phyloP scores from a whole-genome alignment of 1,140 invertebrate species.

The Drepana arcuata region DNA sequence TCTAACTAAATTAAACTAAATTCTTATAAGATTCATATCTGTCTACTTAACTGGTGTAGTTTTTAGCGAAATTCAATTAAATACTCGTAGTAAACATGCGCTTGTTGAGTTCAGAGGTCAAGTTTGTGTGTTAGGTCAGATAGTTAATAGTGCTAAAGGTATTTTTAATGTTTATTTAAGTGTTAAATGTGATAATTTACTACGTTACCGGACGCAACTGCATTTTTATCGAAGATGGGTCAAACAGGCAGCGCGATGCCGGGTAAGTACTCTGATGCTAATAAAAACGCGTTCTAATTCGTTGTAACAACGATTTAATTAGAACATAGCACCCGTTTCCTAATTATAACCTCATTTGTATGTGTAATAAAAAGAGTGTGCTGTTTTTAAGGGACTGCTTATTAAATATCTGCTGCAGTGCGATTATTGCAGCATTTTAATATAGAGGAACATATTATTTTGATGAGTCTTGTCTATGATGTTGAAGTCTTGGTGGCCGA shows the following conservation, averaged over 20 bases:
- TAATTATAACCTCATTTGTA: slow-evolving; percentile 18
- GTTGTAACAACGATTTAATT: slow-evolving; percentile 16
- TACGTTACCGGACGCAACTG: slow-evolving; percentile 13
- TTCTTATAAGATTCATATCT: too few species aligned
- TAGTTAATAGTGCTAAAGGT: too few species aligned
- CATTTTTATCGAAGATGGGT: slow-evolving; percentile 34
- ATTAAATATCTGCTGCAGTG: too few species aligned
- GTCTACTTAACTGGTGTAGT: too few species aligned
- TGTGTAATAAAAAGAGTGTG: too few species aligned
- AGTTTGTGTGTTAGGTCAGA: slow-evolving; percentile 8
- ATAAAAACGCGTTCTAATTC: slow-evolving; percentile 18
- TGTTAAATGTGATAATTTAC: slow-evolving; percentile 22
- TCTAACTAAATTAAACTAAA: too few species aligned
- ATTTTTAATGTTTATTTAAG: slow-evolving; percentile 6
- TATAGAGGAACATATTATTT: too few species aligned
- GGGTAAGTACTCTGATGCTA: slow-evolving; percentile 30
- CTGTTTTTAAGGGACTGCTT: too few species aligned
- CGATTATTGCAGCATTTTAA: too few species aligned
- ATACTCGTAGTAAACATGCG: background rate
- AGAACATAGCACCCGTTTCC: slow-evolving; percentile 19
- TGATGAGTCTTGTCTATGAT: too few species aligned
- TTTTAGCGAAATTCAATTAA: background rate
- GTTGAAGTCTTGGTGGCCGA: too few species aligned
- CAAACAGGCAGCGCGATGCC: slow-evolving; percentile 54
- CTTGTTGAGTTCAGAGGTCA: slow-evolving; percentile 10